Percentiles rank a stretch among this genome's conserved stretches.
Evolutionary conservation across 2,113 vertebrate genomes (phyloP).

Genomic region (Serinus canaria): DNA sequence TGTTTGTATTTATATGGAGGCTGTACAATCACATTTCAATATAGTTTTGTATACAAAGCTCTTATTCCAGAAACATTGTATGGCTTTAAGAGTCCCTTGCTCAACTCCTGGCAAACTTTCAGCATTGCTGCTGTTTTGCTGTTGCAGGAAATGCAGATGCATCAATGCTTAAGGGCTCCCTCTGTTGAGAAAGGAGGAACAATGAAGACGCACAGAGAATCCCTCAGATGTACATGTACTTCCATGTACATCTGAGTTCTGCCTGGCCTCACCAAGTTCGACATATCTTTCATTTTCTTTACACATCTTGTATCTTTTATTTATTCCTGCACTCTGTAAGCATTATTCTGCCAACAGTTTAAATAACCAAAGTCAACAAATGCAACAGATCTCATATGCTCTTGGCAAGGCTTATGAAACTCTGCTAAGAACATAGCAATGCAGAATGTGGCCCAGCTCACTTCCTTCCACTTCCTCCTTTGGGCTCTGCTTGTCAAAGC

Average conservation of each 20-base stretch:
- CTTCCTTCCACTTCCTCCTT: background rate
- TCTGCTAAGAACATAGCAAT: background rate
- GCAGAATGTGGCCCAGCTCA: background rate
- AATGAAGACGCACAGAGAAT: background rate
- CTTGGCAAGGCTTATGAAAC: background rate
- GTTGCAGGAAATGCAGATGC: background rate
- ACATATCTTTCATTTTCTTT: background rate
- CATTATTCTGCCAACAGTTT: background rate
- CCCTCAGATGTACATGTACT: background rate
- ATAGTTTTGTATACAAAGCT: background rate
- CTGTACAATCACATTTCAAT: background rate
- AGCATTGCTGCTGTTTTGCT: background rate
- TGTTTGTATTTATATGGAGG: background rate
- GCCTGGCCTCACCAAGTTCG: background rate
- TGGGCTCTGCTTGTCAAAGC: background rate
- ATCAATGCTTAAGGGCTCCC: background rate
- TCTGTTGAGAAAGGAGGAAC: background rate
- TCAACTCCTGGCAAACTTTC: background rate
- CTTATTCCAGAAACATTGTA: background rate
- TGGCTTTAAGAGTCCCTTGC: conserved; percentile 1
- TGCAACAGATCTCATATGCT: background rate
- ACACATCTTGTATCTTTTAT: background rate
- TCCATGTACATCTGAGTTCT: background rate
- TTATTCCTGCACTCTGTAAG: background rate
- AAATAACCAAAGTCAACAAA: background rate